Evolutionary conservation across 2,797 vertebrate species (phyloP), one percentile per base, ranked within the genome.

Genomic region (Sebastes melanostomus): DNA sequence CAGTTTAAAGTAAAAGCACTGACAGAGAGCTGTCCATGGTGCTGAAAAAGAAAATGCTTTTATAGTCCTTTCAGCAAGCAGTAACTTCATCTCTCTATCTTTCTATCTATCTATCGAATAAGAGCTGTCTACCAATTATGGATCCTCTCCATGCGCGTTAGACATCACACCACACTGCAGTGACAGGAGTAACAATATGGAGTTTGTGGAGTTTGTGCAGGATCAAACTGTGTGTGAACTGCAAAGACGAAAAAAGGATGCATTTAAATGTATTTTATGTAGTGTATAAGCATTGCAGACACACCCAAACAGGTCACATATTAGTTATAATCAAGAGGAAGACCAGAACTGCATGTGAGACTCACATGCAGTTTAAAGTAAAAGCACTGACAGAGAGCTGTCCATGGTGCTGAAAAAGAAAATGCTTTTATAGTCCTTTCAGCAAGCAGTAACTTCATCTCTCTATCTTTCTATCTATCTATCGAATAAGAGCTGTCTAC

Each of bases 21-120:
- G 2, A 5, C 3, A 4, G 86, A 86, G 86, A 86, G 86, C 92
- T 95, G 86, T 95, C 94, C 91, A 34, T 88, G 94, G 94, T 94
- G 27, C 92, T 93, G 91, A 93, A 93, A 66, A 30, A 4, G 6
- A 13, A 36, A 30, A 13, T 5, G 14, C 10, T 5, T 36, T 34
- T 8, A 36, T 8, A 10, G 14, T 32, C 9, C 13, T 1, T 18
- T 56, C 20, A 56, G 46, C 34, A 34, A 30, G 12, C 50, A 52
- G 50, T 10, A n/a, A n/a, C 9, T 13, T 6, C 9, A 16, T 9
- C 1, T 38, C 4, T 5, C 5, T 20, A 6, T 66, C 66, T 29
- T 9, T 73, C 77, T 34, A 14, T 5, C 1, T 36, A 12, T 7
- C 5, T 20, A 6, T 65, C 5, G 0, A 38, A 38, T 14, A 38